Evolutionary conservation across 2,797 vertebrate species (phyloP).

Genomic region (Semaprochilodus insignis): DNA sequence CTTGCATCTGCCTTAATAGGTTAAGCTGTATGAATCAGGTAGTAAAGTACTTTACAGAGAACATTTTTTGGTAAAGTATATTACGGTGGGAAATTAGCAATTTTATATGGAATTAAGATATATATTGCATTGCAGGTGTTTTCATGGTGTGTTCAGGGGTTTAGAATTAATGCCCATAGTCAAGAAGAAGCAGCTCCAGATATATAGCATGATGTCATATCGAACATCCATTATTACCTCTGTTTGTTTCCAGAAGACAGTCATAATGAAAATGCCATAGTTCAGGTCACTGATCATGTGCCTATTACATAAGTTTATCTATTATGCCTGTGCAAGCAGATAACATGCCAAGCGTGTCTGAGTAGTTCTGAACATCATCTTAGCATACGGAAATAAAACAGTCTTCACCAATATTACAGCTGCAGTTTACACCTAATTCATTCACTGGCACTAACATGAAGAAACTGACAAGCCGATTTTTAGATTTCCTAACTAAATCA

Average conservation of each 20-base stretch:
- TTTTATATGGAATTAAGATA: background rate
- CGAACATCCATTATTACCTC: background rate
- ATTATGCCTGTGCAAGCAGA: slow-evolving; percentile 13
- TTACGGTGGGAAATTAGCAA: background rate
- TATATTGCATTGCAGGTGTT: background rate
- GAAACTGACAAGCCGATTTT: background rate
- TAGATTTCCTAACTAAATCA: background rate
- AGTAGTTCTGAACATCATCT: slow-evolving; percentile 17
- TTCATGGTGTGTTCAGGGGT: background rate
- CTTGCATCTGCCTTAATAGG: too few species aligned
- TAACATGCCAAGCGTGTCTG: background rate
- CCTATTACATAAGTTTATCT: background rate
- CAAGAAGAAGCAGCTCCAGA: background rate
- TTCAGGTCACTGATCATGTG: background rate
- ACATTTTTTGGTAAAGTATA: background rate
- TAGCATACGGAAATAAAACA: slow-evolving; percentile 2
- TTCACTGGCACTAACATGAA: background rate
- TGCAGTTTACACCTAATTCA: slow-evolving; percentile 24
- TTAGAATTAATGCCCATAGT: background rate
- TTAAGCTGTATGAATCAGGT: too few species aligned
- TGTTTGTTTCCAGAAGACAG: background rate
- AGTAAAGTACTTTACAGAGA: too few species aligned
- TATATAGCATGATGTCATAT: background rate
- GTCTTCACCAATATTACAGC: background rate
- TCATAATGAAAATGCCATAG: background rate